Percentiles rank a stretch among this genome's conserved stretches.
Conservation (phyloP, 1,140 invertebrate species). For the Drosophila auraria region DNA sequence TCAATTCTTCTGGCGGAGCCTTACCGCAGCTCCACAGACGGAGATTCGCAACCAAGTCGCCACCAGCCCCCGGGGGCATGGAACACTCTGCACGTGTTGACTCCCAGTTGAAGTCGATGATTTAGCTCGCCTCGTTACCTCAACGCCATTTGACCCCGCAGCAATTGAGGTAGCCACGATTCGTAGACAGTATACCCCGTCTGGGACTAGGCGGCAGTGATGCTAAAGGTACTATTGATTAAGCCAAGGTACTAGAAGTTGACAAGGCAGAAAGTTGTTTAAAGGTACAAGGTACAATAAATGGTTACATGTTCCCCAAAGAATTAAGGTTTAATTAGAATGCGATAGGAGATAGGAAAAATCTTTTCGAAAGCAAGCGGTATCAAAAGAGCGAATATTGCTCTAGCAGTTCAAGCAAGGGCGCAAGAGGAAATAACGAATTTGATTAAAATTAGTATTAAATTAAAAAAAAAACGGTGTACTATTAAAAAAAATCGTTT, state of each 20-base stretch:
- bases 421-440: too few relatives aligned
- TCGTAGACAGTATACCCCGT: conserved; percentile 43
- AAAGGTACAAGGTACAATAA: background rate
- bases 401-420: too few relatives aligned
- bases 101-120: conserved; percentile 63
- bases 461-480: too few relatives aligned
- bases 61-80: conserved; percentile 31
- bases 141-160: conserved; percentile 78
- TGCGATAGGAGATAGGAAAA: too few relatives aligned
- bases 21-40: conserved; percentile 19
- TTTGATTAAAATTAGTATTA: too few relatives aligned
- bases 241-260: background rate
- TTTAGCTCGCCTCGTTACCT: conserved; percentile 72
- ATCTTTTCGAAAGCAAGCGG: too few relatives aligned
- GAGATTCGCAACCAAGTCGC: conserved; percentile 9
- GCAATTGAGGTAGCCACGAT: conserved; percentile 70
- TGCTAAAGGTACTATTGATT: conserved; percentile 23
- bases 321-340: background rate
- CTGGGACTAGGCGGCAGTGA: conserved; percentile 19
- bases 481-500: too few relatives aligned
- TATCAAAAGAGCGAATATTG: too few relatives aligned
- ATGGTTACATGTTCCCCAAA: background rate
- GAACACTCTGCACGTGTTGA: conserved; percentile 68
- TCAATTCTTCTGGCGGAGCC: conserved; percentile 68
- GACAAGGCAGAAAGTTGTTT: too few relatives aligned